Evolutionary conservation across 2,797 vertebrate species (phyloP).

Genomic region (Cuculus canorus): DNA sequence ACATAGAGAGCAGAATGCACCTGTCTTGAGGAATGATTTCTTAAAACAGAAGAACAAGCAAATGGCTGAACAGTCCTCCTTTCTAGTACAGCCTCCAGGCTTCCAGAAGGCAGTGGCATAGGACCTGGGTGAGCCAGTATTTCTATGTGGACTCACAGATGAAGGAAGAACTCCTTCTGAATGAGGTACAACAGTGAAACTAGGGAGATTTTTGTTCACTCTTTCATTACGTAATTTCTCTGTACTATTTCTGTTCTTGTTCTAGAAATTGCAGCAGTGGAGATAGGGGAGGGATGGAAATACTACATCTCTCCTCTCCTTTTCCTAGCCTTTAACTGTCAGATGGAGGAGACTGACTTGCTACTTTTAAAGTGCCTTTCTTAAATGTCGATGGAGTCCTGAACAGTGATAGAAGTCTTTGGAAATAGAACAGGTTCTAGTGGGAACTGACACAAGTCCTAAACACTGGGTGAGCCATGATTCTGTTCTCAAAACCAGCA

Average conservation of each 20-base stretch:
- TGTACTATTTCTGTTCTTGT: neutral
- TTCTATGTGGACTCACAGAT: neutral
- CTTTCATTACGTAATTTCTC: neutral
- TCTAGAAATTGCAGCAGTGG: neutral
- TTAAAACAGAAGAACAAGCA: neutral
- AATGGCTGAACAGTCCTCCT: neutral
- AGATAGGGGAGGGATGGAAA: neutral
- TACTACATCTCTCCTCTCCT: neutral
- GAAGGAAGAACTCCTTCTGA: neutral
- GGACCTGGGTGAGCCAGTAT: neutral
- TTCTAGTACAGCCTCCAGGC: neutral
- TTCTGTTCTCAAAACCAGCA: neutral
- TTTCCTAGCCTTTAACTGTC: neutral
- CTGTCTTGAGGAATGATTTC: neutral
- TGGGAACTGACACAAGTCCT: neutral
- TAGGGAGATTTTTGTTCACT: neutral
- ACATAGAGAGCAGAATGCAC: neutral
- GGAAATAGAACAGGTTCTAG: neutral
- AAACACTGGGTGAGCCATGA: neutral
- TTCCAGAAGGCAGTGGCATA: neutral
- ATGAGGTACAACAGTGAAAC: neutral
- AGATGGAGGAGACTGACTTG: neutral
- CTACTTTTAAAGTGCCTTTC: neutral
- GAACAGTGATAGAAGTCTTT: neutral
- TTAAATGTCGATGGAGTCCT: neutral